A percentile compares a stretch with the other conserved stretches of the same genome.
These are phyloP conservation scores for Aspidapion aeneum DNA, from an alignment of 2,888 invertebrate genomes.

Conservation along the genomic window DNA sequence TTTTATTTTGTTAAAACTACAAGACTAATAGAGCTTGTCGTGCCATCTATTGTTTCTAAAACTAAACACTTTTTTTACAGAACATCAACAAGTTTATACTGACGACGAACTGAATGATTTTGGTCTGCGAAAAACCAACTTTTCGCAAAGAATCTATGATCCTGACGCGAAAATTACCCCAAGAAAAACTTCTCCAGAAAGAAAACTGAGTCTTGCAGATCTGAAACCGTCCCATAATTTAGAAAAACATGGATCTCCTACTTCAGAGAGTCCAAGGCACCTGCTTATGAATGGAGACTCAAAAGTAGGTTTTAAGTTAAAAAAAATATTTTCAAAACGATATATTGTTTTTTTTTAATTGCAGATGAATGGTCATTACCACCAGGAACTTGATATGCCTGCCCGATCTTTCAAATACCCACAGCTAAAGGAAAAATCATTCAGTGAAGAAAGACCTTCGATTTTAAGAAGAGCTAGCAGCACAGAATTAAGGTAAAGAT, in stretches of 20 bases:
- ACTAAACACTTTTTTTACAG: constrained; percentile 50
- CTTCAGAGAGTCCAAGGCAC: neutral
- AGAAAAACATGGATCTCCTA: neutral
- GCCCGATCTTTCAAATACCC: neutral
- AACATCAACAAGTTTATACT: constrained; percentile 59
- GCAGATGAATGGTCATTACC: too few relatives aligned
- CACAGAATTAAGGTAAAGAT: neutral
- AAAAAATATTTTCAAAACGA: too few relatives aligned
- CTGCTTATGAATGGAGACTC: neutral
- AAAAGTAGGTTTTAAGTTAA: too few relatives aligned
- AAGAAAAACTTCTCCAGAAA: constrained; percentile 28
- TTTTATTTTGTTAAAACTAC: too few relatives aligned
- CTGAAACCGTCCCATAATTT: neutral
- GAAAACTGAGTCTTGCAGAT: neutral
- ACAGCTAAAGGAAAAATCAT: constrained; percentile 20
- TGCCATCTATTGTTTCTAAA: too few relatives aligned
- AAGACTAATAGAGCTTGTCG: too few relatives aligned
- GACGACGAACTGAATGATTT: constrained; percentile 66
- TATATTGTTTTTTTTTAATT: too few relatives aligned
- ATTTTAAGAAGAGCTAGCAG: constrained; percentile 33
- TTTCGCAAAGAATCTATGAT: constrained; percentile 60
- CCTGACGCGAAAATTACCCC: constrained; percentile 33
- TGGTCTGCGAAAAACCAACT: constrained; percentile 68
- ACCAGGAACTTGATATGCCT: neutral
- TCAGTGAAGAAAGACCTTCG: constrained; percentile 45